These are phyloP conservation scores for Apoda limacodes DNA, from an alignment of 2,888 invertebrate species.

Conservation along the genomic window DNA sequence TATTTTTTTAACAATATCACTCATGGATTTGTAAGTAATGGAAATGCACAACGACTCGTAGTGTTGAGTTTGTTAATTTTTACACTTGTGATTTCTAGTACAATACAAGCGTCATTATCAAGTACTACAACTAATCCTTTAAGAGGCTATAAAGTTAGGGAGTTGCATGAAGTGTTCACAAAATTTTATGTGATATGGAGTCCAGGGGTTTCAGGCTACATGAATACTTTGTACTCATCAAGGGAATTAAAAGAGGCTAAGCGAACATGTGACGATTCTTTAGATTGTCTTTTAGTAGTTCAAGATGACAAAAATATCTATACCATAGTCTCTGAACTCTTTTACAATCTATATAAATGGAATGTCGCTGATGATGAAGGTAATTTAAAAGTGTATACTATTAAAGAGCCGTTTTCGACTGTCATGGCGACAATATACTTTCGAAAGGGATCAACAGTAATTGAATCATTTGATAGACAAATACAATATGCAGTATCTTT, in stretches of 20 bases:
- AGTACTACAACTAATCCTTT: constrained; percentile 26
- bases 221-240: no score
- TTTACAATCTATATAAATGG: constrained; percentile 20
- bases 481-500: constrained; percentile 9
- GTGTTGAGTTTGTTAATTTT: constrained; percentile 23
- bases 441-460: constrained; percentile 26
- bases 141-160: constrained; percentile 21
- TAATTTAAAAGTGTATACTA: constrained; percentile 16
- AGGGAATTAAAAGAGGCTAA: no score
- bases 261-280: constrained; percentile 20
- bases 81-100: constrained; percentile 26
- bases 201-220: no score
- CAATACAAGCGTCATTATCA: constrained; percentile 25
- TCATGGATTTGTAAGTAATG: constrained; percentile 15
- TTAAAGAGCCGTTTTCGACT: constrained; percentile 19
- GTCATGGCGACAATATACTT: constrained; percentile 24
- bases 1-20: constrained; percentile 25
- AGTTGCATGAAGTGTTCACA: constrained; percentile 15
- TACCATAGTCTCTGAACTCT: constrained; percentile 20
- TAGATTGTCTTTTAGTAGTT: constrained; percentile 24
- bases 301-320: constrained; percentile 20
- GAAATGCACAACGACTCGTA: constrained; percentile 22
- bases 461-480: constrained; percentile 13
- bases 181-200: no score
- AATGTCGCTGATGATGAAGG: constrained; percentile 22